Percentiles rank a stretch among this genome's conserved stretches.
Evolutionary conservation across 37 sponge, comb jelly and placozoan genomes (phyloP).

Genomic region (Dysidea cf. avara): DNA sequence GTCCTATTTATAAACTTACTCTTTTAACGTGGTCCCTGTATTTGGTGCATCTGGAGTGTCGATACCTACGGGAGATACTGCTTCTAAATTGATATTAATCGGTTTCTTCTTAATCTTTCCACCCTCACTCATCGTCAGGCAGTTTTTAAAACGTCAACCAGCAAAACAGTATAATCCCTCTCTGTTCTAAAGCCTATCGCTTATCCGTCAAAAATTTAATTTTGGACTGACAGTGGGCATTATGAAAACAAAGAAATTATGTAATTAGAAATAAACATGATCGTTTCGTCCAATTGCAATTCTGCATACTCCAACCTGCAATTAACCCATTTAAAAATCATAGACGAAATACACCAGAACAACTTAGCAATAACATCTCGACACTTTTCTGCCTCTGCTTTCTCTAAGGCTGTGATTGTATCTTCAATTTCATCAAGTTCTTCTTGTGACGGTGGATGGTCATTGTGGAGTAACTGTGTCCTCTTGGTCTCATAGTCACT

Average conservation of each 20-base stretch:
- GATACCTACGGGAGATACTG: no score
- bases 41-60: no score
- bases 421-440: conserved; percentile 70
- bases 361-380: conserved; percentile 55
- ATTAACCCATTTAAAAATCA: background rate
- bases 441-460: background rate
- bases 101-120: no score
- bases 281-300: conserved; percentile 60
- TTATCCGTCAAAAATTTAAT: no score
- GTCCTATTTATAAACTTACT: no score
- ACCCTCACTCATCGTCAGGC: no score
- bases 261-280: conserved; percentile 39
- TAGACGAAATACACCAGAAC: background rate
- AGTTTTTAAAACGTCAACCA: no score
- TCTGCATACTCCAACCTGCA: conserved; percentile 67
- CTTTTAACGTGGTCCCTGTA: no score
- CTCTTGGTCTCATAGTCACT: conserved; percentile 41
- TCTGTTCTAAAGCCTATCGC: no score
- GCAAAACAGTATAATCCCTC: no score
- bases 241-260: background rate
- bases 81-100: no score
- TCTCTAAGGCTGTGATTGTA: conserved; percentile 76
- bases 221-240: no score
- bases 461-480: conserved; percentile 11
- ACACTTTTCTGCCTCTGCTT: conserved; percentile 28